Evolutionary conservation across 2,113 vertebrate species (phyloP).

Genomic region (Barnardius zonarius): DNA sequence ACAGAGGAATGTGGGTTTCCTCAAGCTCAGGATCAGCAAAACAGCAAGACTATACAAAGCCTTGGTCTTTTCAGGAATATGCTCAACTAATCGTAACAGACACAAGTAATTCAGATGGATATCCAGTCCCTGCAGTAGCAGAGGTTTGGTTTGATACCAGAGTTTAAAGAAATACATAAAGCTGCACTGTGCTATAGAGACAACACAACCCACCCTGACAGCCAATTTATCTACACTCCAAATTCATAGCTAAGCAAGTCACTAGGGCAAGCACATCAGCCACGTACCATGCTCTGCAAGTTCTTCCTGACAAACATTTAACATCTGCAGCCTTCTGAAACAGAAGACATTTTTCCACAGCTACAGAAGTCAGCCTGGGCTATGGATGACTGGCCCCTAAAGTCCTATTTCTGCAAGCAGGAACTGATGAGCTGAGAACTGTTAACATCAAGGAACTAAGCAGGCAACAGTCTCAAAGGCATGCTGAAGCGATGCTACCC

Average conservation of each 20-base stretch:
- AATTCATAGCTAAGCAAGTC: conserved; percentile 38
- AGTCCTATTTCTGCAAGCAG: not conserved
- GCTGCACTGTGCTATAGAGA: not conserved
- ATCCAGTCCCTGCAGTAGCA: not conserved
- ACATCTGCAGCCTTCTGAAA: conserved; percentile 2
- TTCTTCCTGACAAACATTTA: conserved; percentile 24
- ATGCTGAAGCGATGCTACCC: not conserved
- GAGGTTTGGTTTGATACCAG: conserved; percentile 24
- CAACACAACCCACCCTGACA: conserved; percentile 2
- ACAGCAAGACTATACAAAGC: not conserved
- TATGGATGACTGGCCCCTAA: not conserved
- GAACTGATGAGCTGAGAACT: conserved; percentile 3
- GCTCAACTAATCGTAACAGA: not conserved
- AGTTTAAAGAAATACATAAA: not conserved
- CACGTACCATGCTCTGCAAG: conserved; percentile 13
- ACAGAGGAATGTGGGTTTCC: not conserved
- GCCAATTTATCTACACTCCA: conserved; percentile 31
- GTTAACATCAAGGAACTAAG: conserved; percentile 33
- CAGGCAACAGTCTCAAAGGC: not conserved
- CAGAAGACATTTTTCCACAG: not conserved
- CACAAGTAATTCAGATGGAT: not conserved
- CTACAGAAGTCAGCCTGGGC: conserved; percentile 1
- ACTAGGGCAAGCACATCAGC: not conserved
- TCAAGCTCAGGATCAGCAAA: not conserved
- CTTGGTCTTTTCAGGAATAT: not conserved